Evolutionary conservation across 2,113 vertebrate species (phyloP).

Genomic region (Zosterops japonicus): DNA sequence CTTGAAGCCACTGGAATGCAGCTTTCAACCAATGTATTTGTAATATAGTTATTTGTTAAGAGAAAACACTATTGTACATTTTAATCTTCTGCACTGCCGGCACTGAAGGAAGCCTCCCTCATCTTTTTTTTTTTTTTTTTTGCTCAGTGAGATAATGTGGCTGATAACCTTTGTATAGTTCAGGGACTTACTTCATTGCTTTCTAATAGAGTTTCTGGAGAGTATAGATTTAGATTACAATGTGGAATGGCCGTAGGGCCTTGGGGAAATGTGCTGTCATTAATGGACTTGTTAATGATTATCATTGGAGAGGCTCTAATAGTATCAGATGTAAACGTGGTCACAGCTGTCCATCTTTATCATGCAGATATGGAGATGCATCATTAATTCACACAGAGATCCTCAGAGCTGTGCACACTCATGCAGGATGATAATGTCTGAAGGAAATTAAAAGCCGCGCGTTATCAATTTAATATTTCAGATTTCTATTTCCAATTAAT

Average conservation of each 20-base stretch:
- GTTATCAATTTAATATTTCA: conserved; percentile 30
- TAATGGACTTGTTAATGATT: conserved; percentile 65
- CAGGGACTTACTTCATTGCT: conserved; percentile 27
- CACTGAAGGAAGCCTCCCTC: background rate
- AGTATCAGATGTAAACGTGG: conserved; percentile 45
- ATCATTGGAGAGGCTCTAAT: conserved; percentile 21
- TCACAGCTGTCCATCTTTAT: conserved; percentile 27
- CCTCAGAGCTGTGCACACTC: background rate
- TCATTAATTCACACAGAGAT: conserved; percentile 52
- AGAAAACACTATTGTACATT: background rate
- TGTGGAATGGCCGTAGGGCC: background rate
- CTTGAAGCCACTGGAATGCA: background rate
- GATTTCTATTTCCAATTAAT: conserved; percentile 42
- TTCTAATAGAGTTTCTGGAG: conserved; percentile 49
- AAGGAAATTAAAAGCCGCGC: conserved; percentile 39
- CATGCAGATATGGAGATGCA: background rate
- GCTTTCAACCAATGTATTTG: background rate
- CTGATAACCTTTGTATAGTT: conserved; percentile 36
- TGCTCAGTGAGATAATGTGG: background rate
- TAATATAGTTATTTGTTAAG: background rate
- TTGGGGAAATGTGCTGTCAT: conserved; percentile 42
- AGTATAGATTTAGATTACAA: conserved; percentile 30
- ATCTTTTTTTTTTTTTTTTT: background rate
- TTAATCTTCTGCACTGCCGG: background rate
- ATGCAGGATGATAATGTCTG: background rate